Evolutionary conservation across 2,113 vertebrate genomes (phyloP), one percentile per base, ranked within the genome.

Genomic region (Oncorhynchus clarkii): DNA sequence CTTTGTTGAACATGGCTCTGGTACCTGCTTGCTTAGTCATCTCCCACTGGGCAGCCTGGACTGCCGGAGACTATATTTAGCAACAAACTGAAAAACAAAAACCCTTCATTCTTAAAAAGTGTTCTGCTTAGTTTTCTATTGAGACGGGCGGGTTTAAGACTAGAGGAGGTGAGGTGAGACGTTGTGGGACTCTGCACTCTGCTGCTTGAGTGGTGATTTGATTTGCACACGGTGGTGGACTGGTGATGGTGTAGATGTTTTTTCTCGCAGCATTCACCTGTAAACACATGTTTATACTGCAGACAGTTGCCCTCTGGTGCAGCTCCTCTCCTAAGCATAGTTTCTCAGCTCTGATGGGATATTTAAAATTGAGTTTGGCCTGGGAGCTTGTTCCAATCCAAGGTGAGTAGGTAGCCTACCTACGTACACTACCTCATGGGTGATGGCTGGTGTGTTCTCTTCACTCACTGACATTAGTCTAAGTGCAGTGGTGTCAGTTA

Each of bases 1-100:
- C 93, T 93, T 91, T 94, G 93, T 93, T 93, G 91, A 89, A 92
- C 92, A 89, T 92, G 92, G 92, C 92, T 91, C 85, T 70, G 78
- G 82, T 91, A 88, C 88, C 85, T 88, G 84, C 87, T 75, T 91
- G 27, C 88, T 88, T 85, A 87, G 83, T 86, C 77, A 72, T 84
- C 88, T 90, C 89, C 88, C 85, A 87, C 87, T 51, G 73, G 85
- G 82, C 78, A 83, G 69, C 68, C 51, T 18, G 51, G 16, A 54
- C 39, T 45, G 9, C 51, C 16, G 51, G 16, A 54, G 16, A 54
- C 93, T 94, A 94, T 92, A 93, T 94, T 93, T 94, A 94, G 93
- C 85, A 91, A 91, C 91, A 92, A 90, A 90, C 91, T 91, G 87
- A 90, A 90, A 93, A 45, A 45, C 39, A 9, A 90, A 84, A 90